phyloP scores from a whole-genome alignment of 2,113 vertebrate species.

The Steatornis caripensis region DNA sequence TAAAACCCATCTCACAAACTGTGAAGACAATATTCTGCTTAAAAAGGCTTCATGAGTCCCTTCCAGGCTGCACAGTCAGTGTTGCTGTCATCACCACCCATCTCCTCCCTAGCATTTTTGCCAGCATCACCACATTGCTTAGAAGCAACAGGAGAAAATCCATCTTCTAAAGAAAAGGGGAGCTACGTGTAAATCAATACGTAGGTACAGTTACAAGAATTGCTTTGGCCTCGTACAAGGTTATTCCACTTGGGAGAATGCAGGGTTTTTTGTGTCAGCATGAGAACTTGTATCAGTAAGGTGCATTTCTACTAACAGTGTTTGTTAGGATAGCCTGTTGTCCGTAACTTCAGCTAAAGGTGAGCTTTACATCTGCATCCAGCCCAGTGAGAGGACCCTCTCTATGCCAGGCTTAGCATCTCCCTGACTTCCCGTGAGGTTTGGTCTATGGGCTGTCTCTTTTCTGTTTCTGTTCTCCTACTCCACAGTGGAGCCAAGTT shows the following conservation, averaged over 20 bases:
- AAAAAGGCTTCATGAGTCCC: not conserved
- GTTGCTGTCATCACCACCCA: not conserved
- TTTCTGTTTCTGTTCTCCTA: not conserved
- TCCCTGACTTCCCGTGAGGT: not conserved
- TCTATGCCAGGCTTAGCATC: not conserved
- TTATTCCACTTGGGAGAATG: rapidly evolving
- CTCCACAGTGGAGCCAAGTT: not conserved
- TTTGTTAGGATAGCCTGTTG: not conserved
- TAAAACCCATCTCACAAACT: not conserved
- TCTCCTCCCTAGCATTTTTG: not conserved
- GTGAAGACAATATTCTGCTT: not conserved
- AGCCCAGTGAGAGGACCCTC: not conserved
- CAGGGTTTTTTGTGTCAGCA: not conserved
- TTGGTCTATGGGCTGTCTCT: not conserved
- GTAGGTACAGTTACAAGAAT: not conserved
- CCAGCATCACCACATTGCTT: not conserved
- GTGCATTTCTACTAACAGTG: rapidly evolving
- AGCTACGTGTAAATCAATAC: not conserved
- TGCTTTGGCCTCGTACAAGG: not conserved
- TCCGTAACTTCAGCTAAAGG: not conserved
- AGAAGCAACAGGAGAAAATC: not conserved
- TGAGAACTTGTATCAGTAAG: not conserved
- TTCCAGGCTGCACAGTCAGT: not conserved
- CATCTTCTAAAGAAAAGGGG: not conserved
- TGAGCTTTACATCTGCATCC: not conserved